phyloP scores from a whole-genome alignment of 2,797 vertebrate genomes.

The Danio jaintianensis region DNA sequence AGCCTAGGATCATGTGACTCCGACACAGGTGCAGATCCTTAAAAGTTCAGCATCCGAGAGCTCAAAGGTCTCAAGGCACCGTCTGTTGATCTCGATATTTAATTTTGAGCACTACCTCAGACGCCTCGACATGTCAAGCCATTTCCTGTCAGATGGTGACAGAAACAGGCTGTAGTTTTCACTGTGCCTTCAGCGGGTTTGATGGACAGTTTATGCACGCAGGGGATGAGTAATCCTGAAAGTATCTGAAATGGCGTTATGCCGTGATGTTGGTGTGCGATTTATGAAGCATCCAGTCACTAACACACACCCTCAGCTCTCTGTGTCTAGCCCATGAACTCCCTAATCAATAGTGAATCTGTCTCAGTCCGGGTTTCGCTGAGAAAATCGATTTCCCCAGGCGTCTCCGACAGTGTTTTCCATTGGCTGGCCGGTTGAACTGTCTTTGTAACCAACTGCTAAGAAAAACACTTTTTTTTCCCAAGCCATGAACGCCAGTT shows the following conservation, averaged over 20 bases:
- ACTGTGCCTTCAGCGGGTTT: constrained; percentile 11
- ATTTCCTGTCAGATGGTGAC: constrained; percentile 48
- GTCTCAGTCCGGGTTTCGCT: constrained; percentile 62
- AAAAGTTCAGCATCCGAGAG: constrained; percentile 18
- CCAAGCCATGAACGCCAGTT: constrained; percentile 32
- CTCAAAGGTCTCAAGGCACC: constrained; percentile 30
- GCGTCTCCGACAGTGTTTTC: constrained; percentile 65
- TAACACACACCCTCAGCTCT: constrained; percentile 24
- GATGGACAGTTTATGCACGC: constrained; percentile 47
- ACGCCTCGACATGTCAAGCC: constrained; percentile 21
- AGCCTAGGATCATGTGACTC: constrained; percentile 37
- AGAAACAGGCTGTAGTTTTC: constrained; percentile 43
- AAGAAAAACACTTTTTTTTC: constrained; percentile 32
- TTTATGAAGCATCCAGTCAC: constrained; percentile 61
- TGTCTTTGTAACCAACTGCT: constrained; percentile 33
- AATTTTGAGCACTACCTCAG: constrained; percentile 31
- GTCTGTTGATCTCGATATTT: constrained; percentile 26
- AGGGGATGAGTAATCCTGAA: constrained; percentile 46
- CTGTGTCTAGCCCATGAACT: constrained; percentile 62
- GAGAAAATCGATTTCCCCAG: constrained; percentile 70
- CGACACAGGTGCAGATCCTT: constrained; percentile 49
- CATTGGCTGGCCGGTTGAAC: constrained; percentile 54
- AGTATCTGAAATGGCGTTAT: constrained; percentile 55
- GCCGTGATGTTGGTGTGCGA: constrained; percentile 62
- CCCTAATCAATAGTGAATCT: constrained; percentile 69